phyloP scores from a whole-genome alignment of 2,888 invertebrate genomes.

The Lepidocyrtinus sp. region DNA sequence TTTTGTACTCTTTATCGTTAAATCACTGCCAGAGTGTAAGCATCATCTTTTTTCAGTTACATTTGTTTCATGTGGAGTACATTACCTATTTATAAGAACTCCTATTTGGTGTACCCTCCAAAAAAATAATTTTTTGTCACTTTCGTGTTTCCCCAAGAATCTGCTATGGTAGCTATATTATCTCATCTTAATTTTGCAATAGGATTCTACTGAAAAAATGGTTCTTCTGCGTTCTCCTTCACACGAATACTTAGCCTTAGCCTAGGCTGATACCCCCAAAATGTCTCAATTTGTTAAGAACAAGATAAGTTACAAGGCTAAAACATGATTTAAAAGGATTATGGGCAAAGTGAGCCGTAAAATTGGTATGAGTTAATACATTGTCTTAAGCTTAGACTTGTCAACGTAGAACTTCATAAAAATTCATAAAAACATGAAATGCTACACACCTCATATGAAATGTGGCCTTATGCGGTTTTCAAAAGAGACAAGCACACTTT shows the following conservation, averaged over 20 bases:
- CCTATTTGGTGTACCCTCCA: neutral
- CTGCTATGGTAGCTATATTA: neutral
- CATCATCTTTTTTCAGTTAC: conserved; percentile 1
- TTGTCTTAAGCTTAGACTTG: neutral
- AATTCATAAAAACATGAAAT: too few species aligned
- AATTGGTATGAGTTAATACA: conserved; percentile 25
- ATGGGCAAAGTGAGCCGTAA: conserved; percentile 44
- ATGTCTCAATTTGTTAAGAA: conserved; percentile 32
- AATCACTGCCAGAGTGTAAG: too few species aligned
- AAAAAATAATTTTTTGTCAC: neutral
- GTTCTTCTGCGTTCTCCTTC: neutral
- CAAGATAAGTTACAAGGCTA: conserved; percentile 42
- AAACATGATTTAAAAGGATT: conserved; percentile 34
- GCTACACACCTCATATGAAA: neutral
- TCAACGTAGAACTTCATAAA: too few species aligned
- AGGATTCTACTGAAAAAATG: too few species aligned
- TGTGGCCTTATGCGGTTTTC: neutral
- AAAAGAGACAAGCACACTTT: neutral
- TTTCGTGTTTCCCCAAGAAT: conserved; percentile 14
- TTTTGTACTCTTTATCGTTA: conserved; percentile 15
- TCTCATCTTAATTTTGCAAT: conserved; percentile 3
- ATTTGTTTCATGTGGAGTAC: neutral
- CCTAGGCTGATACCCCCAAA: conserved; percentile 30
- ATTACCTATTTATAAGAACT: too few species aligned
- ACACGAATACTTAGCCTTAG: neutral